Conservation (phyloP, 2,888 invertebrate species). For the Lasioglossum calceatum region DNA sequence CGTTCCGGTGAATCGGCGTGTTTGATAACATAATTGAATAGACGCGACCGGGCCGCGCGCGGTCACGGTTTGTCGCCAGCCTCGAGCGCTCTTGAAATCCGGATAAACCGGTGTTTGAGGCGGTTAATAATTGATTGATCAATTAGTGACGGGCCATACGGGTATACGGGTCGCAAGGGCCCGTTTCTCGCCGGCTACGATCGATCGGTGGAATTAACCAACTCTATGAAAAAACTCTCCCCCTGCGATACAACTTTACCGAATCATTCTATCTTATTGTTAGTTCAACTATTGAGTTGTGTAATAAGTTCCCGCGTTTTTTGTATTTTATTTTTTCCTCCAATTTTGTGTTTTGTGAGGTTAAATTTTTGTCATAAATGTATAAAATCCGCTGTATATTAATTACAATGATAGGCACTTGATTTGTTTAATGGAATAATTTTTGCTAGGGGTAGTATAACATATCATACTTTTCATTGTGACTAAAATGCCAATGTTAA, state of each 20-base stretch:
- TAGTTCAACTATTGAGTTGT: not conserved
- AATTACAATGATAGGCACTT: too few species aligned
- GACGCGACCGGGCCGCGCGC: not conserved
- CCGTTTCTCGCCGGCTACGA: not conserved
- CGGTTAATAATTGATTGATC: constrained; percentile 23
- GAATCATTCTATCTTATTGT: not conserved
- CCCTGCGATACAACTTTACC: not conserved
- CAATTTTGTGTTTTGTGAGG: too few species aligned
- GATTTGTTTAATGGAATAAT: too few species aligned
- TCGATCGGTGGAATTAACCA: not conserved
- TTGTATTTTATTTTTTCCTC: too few species aligned
- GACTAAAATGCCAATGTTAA: too few species aligned
- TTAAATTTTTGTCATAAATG: too few species aligned
- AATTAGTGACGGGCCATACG: not conserved
- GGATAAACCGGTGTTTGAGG: not conserved
- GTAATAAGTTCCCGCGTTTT: too few species aligned
- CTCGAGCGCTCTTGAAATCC: constrained; percentile 4
- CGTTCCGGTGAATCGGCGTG: constrained; percentile 36
- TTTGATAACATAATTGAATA: constrained; percentile 23
- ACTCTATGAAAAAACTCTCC: not conserved
- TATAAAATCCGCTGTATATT: too few species aligned
- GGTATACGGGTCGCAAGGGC: not conserved
- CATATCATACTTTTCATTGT: too few species aligned
- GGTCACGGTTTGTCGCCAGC: not conserved
- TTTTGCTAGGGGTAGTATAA: too few species aligned